Evolutionary conservation across 2,888 invertebrate species (phyloP), one percentile per base, ranked within the genome.

Genomic region (Epirrhoe tristata): DNA sequence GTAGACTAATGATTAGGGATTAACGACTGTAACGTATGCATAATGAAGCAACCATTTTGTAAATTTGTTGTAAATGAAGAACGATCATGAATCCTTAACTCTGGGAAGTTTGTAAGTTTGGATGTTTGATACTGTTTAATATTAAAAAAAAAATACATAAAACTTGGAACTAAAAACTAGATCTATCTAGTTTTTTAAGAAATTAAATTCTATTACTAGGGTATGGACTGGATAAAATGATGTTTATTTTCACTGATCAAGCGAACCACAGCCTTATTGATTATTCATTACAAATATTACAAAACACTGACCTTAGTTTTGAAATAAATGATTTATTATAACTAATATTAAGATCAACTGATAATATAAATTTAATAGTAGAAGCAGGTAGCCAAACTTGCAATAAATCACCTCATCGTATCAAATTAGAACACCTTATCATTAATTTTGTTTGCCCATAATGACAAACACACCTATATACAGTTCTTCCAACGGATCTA

Each of bases 341-440:
- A 39, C 2, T 32, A 32, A 32, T 52, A 43, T 17, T 6, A 48
- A 32, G 10, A 50, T 58, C 7, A 16, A 36, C 32, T 36, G n/a
- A 51, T 50, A 50, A 57, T 10, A 58, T 58, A 12, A 17, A 31
- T 48, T 48, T 55, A 32, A 31, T 54, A 50, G 48, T 24, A 43
- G n/a, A 32, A 56, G 51, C 56, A 52, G 63, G 65, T 60, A 65
- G 59, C 52, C 31, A 62, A 39, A 32, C 17, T 24, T 39, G 17
- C 32, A 6, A 64, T 58, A 54, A 65, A 50, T 58, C 16, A 55
- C 32, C 17, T 55, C 39, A 58, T 62, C 58, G 14, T 63, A 66
- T 63, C 59, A 63, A 66, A 61, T 63, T 17, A 53, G 64, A 60
- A 3, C 64, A 58, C 63, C 63, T 68, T 71, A 71, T 70, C 66